These are phyloP conservation scores for Drosophila pseudotakahashii DNA, from an alignment of 2,888 invertebrate species.

Conservation along the genomic window DNA sequence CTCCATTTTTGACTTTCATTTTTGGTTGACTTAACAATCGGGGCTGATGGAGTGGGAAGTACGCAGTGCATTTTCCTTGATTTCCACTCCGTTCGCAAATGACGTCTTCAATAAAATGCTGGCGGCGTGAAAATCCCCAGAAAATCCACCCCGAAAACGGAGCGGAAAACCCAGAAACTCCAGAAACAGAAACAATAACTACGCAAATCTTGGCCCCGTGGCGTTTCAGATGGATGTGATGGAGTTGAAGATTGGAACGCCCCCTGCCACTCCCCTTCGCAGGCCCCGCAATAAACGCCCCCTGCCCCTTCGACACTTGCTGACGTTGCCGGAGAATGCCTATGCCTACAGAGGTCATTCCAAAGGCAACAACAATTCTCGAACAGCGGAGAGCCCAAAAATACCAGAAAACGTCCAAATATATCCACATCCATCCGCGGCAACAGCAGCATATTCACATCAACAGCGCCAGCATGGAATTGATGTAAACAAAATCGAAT, in stretches of 20 bases:
- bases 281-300: slow-evolving; percentile 13
- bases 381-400: slow-evolving; percentile 32
- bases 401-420: slow-evolving; percentile 25
- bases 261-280: neutral
- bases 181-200: slow-evolving; percentile 18
- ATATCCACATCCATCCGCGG: slow-evolving; percentile 34
- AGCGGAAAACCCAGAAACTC: slow-evolving; percentile 33
- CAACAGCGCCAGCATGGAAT: slow-evolving; percentile 21
- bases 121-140: slow-evolving; percentile 36
- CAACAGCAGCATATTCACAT: slow-evolving; percentile 37
- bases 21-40: slow-evolving; percentile 23
- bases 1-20: slow-evolving; percentile 15
- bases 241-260: slow-evolving; percentile 44
- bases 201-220: slow-evolving; percentile 56
- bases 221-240: slow-evolving; percentile 43
- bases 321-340: slow-evolving; percentile 55
- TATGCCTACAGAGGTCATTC: slow-evolving; percentile 81
- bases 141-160: slow-evolving; percentile 63
- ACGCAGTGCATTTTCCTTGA: slow-evolving; percentile 34
- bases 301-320: slow-evolving; percentile 18
- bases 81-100: slow-evolving; percentile 42
- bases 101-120: slow-evolving; percentile 53
- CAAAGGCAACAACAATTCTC: slow-evolving; percentile 81
- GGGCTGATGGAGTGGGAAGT: slow-evolving; percentile 25
- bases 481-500: slow-evolving; percentile 73